Evolutionary conservation across 2,797 vertebrate genomes (phyloP).

Genomic region (Aldrovandia affinis): DNA sequence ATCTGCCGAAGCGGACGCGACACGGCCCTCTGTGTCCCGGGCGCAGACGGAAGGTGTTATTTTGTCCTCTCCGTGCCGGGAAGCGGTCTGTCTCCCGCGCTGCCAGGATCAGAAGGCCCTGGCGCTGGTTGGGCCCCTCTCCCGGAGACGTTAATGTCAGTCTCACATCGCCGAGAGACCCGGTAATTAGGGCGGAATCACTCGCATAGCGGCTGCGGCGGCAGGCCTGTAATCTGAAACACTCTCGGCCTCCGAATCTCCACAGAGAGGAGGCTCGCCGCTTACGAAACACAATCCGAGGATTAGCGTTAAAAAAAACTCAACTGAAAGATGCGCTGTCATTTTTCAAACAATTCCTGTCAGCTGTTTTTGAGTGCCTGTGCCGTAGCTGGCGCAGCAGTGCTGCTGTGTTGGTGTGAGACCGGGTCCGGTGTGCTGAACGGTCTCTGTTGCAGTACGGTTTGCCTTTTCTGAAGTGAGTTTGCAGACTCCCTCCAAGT

Average conservation of each 20-base stretch:
- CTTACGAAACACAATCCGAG: not conserved
- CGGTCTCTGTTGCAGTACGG: not conserved
- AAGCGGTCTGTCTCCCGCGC: not conserved
- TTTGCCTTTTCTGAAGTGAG: not conserved
- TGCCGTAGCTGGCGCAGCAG: not conserved
- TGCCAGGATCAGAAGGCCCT: not conserved
- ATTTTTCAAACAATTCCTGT: not conserved
- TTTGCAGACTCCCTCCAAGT: conserved; percentile 22
- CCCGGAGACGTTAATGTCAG: not conserved
- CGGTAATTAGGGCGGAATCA: conserved; percentile 13
- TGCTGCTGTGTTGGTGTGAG: not conserved
- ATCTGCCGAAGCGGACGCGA: not conserved
- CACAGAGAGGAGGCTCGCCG: not conserved
- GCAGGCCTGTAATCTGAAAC: conserved; percentile 8
- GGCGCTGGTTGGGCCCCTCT: not conserved
- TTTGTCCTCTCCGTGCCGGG: not conserved
- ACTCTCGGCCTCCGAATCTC: not conserved
- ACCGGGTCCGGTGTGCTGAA: not conserved
- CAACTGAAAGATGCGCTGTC: not conserved
- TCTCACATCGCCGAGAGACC: not conserved
- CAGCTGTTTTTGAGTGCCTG: not conserved
- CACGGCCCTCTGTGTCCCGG: not conserved
- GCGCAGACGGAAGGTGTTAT: not conserved
- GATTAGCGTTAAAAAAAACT: not conserved
- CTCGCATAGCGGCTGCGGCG: not conserved